Evolutionary conservation across 1,140 invertebrate genomes (phyloP), one percentile per base, ranked within the genome.

Genomic region (Diorhabda carinulata): DNA sequence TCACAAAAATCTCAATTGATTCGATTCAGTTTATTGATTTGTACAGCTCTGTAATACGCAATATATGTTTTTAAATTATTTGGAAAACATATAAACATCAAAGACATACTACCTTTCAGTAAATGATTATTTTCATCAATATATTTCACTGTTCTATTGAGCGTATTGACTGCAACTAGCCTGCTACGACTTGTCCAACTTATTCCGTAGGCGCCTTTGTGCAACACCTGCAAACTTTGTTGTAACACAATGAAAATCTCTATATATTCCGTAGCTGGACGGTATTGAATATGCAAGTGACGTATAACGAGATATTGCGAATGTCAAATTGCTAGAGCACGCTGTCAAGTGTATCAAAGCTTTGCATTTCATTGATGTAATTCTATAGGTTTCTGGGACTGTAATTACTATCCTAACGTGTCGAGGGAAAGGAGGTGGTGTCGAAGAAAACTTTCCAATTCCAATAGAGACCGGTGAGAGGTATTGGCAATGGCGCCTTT

Each of bases 221-320:
- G 47, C 47, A 62, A 62, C 61, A 62, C 61, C 61, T 62, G 61
- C 61, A 62, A 62, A 62, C 41, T 62, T 62, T 62, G 6, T n/a
- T 25, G n/a, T 10, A 10, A 5, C 9, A 62, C 61, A 62, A 62
- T 62, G 61, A 44, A 62, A 62, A 62, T 43, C 61, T 43, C 61
- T 62, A 43, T 62, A 62, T 44, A 62, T 44, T 62, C 43, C n/a
- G n/a, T 59, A 62, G 61, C 61, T 62, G 61, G 61, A 62, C 61
- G 61, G 43, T 62, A 62, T 62, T 62, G 41, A 44, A 62, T 62
- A 62, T 62, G 61, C 61, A 62, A 62, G 43, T 62, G 61, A 62
- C 61, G 61, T 62, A 47, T 62, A 52, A 52, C 47, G 47, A 52
- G 47, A 62, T 62, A 62, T 43, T 10, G 61, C 42, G 61, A 62